Evolutionary conservation across 2,888 invertebrate species (phyloP), one percentile per base, ranked within the genome.

Genomic region (Pharmacophagus antenor): DNA sequence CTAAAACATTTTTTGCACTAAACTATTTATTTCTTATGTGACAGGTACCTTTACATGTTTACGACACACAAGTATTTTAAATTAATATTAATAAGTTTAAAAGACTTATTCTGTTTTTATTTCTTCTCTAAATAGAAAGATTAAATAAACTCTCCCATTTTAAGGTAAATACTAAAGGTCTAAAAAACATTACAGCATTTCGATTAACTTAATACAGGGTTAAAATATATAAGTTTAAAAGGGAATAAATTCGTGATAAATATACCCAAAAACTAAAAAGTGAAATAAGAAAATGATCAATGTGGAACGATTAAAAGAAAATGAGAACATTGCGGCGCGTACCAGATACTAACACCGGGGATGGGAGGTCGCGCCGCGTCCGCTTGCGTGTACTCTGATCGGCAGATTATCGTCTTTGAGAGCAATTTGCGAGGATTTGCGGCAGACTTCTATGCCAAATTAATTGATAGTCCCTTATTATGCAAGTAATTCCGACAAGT

Each of bases 391-490:
- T 68, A 72, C 73, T 67, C 69, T 72, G 74, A 79, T 79, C 73
- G 78, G 76, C 80, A 82, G 85, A 85, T 86, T 85, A 86, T 82
- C 82, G 82, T 82, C 80, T 77, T 74, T 73, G 69, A 63, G 67
- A 80, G 80, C 84, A 85, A 85, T 86, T 86, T 85, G 84, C 83
- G 76, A 74, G 84, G 85, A 85, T 86, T 85, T 85, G 80, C 72
- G 80, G 79, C 66, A 74, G 76, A 82, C 76, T 77, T 74, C 68
- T 67, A 67, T 70, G 72, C 73, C 71, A 79, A 47, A 53, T 21
- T 52, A 56, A 77, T 79, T 74, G 76, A 73, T 65, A 74, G 71
- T 76, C 72, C 73, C 67, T 77, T 76, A 77, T 80, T 80, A 79
- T 67, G 69, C 63, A 65, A 67, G 63, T 68, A 67, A 63, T 69